Percentiles rank a stretch among this genome's conserved stretches.
phyloP scores from a whole-genome alignment of 2,113 vertebrate genomes.

The Clupea harengus region DNA sequence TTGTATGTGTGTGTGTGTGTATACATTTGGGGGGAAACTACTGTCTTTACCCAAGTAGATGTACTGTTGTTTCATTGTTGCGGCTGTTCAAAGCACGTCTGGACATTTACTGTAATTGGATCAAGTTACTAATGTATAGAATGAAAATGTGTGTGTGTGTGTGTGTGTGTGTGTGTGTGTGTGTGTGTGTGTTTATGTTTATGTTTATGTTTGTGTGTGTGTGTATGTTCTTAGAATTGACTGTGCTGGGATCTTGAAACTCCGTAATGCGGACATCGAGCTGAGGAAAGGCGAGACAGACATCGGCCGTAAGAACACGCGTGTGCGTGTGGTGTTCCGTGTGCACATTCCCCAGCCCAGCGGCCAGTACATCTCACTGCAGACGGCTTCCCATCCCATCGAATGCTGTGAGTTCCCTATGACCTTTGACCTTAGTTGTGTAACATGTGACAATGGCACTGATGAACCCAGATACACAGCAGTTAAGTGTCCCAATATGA shows the following conservation, averaged over 20 bases:
- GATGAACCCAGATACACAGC: not conserved
- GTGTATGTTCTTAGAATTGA: constrained; percentile 79
- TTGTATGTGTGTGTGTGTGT: not conserved
- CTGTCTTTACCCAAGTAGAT: not conserved
- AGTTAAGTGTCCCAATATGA: not conserved
- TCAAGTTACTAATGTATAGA: not conserved
- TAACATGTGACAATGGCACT: not conserved
- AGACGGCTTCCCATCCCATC: constrained; percentile 89
- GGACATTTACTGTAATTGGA: not conserved
- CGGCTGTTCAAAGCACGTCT: not conserved
- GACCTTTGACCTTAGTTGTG: not conserved
- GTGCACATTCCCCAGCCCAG: constrained; percentile 89
- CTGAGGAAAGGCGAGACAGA: constrained; percentile 96
- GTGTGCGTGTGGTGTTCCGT: constrained; percentile 90
- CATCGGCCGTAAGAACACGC: constrained; percentile 95
- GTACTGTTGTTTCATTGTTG: not conserved
- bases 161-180: not conserved
- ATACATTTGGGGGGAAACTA: not conserved
- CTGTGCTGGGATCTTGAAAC: constrained; percentile 95
- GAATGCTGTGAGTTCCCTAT: constrained; percentile 88
- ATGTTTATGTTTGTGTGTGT: not conserved
- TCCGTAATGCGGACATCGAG: constrained; percentile 95
- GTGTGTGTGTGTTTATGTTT: not conserved
- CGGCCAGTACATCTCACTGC: constrained; percentile 84
- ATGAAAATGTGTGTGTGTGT: not conserved